These are phyloP conservation scores for Sander vitreus DNA, from an alignment of 2,113 vertebrate genomes.

Conservation along the genomic window DNA sequence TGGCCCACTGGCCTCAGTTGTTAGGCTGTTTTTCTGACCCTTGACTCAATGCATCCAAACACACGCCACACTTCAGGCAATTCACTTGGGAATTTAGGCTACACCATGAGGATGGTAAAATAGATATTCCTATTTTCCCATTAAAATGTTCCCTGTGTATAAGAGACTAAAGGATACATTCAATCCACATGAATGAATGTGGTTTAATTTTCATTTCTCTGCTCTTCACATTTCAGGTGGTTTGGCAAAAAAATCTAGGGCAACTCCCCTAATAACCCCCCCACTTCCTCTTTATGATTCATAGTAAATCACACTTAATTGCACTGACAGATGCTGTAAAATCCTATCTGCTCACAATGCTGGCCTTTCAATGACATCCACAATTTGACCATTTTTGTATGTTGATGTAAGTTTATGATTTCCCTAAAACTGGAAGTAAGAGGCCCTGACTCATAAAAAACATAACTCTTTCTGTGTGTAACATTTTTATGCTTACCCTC, in stretches of 20 bases:
- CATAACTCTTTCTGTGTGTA: slow-evolving; percentile 58
- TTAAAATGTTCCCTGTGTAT: background rate
- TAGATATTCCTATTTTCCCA: background rate
- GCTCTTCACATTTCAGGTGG: slow-evolving; percentile 45
- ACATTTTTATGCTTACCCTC: slow-evolving; percentile 61
- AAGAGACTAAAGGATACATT: background rate
- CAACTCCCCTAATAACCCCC: slow-evolving; percentile 47
- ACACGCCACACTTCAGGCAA: background rate
- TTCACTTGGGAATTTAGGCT: background rate
- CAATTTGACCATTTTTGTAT: slow-evolving; percentile 52
- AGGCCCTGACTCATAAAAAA: slow-evolving; percentile 59
- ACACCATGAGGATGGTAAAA: background rate
- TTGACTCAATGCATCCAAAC: slow-evolving; percentile 28
- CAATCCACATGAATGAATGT: background rate
- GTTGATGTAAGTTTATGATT: slow-evolving; percentile 77
- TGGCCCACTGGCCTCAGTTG: slow-evolving; percentile 62
- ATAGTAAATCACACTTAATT: slow-evolving; percentile 68
- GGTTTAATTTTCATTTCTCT: background rate
- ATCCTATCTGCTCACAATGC: slow-evolving; percentile 71
- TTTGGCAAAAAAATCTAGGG: slow-evolving; percentile 13
- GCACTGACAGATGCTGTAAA: slow-evolving; percentile 64
- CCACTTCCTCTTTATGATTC: slow-evolving; percentile 56
- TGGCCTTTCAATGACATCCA: slow-evolving; percentile 60
- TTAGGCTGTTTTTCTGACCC: slow-evolving; percentile 62
- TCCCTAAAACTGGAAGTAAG: slow-evolving; percentile 75